phyloP scores from a whole-genome alignment of 2,888 invertebrate genomes.

The Ornithoptera priamus region DNA sequence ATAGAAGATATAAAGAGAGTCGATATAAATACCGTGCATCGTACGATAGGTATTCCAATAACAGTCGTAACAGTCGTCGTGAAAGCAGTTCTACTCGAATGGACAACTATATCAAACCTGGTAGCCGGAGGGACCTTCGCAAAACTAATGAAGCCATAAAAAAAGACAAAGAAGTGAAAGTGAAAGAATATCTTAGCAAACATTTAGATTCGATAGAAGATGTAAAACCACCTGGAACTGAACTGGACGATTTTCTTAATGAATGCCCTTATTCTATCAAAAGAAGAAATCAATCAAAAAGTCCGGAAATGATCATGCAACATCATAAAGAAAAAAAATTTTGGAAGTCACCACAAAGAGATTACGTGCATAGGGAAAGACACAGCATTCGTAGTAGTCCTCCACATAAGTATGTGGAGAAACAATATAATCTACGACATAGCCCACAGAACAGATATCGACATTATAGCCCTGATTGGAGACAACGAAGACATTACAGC shows the following conservation, averaged over 20 bases:
- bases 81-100: conserved; percentile 43
- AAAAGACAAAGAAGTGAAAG: conserved; percentile 69
- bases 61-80: conserved; percentile 24
- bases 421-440: neutral
- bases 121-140: conserved; percentile 67
- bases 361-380: conserved; percentile 8
- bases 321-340: conserved; percentile 18
- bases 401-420: neutral
- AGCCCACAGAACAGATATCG: conserved; percentile 29
- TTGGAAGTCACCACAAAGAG: conserved; percentile 25
- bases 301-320: conserved; percentile 30
- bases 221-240: conserved; percentile 69
- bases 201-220: conserved; percentile 62
- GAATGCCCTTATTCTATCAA: conserved; percentile 38
- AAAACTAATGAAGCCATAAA: conserved; percentile 72
- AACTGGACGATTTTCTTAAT: conserved; percentile 65
- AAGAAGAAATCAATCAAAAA: conserved; percentile 33
- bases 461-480: conserved; percentile 33
- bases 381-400: conserved; percentile 7
- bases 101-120: conserved; percentile 64
- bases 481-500: conserved; percentile 32
- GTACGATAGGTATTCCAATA: conserved; percentile 15
- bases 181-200: conserved; percentile 67
- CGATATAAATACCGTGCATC: conserved; percentile 30
- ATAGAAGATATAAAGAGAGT: conserved; percentile 26